A percentile compares a stretch with the other conserved stretches of the same genome.
These are phyloP conservation scores for Augiades crinisus DNA, from an alignment of 2,888 invertebrate genomes.

Conservation along the genomic window DNA sequence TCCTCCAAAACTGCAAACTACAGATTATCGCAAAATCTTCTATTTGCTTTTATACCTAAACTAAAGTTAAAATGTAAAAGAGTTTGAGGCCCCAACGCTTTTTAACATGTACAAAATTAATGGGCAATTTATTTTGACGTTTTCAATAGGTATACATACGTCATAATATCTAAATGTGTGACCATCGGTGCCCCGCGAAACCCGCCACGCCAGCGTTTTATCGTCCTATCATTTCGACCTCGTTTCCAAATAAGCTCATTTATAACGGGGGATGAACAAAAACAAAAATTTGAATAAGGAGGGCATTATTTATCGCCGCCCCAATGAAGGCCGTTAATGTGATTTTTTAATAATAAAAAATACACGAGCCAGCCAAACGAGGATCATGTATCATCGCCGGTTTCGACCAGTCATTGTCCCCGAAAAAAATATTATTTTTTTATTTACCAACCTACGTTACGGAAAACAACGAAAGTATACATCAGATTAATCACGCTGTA, in stretches of 20 bases:
- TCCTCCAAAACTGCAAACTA: no score
- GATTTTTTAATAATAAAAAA: conserved; percentile 79
- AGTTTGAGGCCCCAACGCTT: no score
- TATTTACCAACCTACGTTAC: conserved; percentile 54
- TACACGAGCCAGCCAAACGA: conserved; percentile 74
- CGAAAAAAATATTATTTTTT: conserved; percentile 54
- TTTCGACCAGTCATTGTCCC: conserved; percentile 79
- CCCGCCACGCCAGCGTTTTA: conserved; percentile 41
- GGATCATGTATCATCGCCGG: conserved; percentile 79
- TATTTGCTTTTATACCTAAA: no score
- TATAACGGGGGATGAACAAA: conserved; percentile 78
- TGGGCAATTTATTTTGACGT: no score
- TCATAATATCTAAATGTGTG: not conserved
- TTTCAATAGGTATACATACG: no score
- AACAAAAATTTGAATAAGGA: conserved; percentile 82
- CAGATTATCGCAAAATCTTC: no score
- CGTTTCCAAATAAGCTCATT: conserved; percentile 80
- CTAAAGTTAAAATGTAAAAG: no score
- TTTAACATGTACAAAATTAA: no score
- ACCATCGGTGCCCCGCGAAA: not conserved
- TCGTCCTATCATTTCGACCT: conserved; percentile 71
- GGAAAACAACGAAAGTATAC: conserved; percentile 59
- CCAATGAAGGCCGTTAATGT: conserved; percentile 81
- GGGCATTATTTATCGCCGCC: conserved; percentile 80
- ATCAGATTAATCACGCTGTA: conserved; percentile 66